phyloP scores from a whole-genome alignment of 2,888 invertebrate species.

The Noctua comes region DNA sequence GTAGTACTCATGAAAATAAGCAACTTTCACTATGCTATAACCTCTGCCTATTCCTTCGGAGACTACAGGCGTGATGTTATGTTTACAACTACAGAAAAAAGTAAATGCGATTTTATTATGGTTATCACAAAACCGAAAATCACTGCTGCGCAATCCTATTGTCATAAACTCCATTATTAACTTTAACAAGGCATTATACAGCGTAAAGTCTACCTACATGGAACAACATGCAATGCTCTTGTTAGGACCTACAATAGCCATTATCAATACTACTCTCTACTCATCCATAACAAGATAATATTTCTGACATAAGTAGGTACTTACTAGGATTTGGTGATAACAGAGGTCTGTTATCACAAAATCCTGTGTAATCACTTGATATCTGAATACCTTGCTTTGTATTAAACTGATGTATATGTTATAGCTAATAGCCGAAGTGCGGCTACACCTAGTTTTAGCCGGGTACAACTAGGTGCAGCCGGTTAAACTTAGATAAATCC shows the following conservation, averaged over 20 bases:
- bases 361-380: neutral
- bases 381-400: constrained; percentile 7
- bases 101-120: neutral
- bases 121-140: neutral
- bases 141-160: neutral
- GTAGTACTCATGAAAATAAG: no score
- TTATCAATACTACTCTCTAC: neutral
- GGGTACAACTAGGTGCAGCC: no score
- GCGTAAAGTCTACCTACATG: neutral
- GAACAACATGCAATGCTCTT: neutral
- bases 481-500: no score
- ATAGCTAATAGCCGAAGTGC: no score
- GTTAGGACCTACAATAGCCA: neutral
- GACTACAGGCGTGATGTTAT: no score
- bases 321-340: no score
- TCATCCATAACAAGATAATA: constrained; percentile 8
- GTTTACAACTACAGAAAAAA: neutral
- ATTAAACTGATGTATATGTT: neutral
- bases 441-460: no score
- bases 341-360: constrained; percentile 6
- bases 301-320: constrained; percentile 5
- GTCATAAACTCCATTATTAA: neutral
- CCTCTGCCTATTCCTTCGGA: no score
- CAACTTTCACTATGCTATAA: no score
- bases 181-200: neutral